Base-by-base conservation (phyloP, 2,113 vertebrate genomes). In the Alaudala cheleensis region DNA sequence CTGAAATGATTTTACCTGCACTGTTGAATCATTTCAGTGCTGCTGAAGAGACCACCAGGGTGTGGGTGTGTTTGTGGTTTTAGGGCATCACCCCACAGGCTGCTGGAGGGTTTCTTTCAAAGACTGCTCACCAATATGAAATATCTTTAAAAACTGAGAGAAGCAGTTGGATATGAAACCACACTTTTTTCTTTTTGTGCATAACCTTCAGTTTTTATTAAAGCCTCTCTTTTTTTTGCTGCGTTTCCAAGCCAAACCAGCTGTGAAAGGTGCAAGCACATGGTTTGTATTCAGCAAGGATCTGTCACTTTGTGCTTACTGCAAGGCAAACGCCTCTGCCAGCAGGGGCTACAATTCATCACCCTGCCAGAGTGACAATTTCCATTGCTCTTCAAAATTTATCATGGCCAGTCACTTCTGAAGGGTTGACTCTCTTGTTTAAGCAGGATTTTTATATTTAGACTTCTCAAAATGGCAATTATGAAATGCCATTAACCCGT, bases 241-340 rank as follows among this genome's bases (percentile, higher is more conserved):
- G 89, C 90, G 53, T 96, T 97, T 96, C 97, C 93, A 97, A 97
- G 95, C 83, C 96, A 97, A 97, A 96, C 86, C 97, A 97, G 92
- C 97, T 97, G 96, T 97, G 97, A 98, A 97, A 98, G 96, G 93
- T 95, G 92, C 76, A 97, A 97, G 61, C 78, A 80, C 77, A 94
- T 86, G 92, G 94, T 96, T 96, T 97, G 94, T 95, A 98, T 98
- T 98, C 97, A 96, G 92, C 88, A 94, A 97, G 96, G 93, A 97
- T 95, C 87, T 97, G 94, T 97, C 94, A 96, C 97, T 97, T 97
- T 97, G 89, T 96, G 91, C 96, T 97, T 97, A 97, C 97, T 91
- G 86, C 93, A 95, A 97, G 86, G 96, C 93, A 98, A 98, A 97
- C 94, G 95, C 88, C 82, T 97, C 78, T 96, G 81, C 95, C 95